Conservation (phyloP, 2,888 invertebrate genomes). For the Lepidochrysops patricia region DNA sequence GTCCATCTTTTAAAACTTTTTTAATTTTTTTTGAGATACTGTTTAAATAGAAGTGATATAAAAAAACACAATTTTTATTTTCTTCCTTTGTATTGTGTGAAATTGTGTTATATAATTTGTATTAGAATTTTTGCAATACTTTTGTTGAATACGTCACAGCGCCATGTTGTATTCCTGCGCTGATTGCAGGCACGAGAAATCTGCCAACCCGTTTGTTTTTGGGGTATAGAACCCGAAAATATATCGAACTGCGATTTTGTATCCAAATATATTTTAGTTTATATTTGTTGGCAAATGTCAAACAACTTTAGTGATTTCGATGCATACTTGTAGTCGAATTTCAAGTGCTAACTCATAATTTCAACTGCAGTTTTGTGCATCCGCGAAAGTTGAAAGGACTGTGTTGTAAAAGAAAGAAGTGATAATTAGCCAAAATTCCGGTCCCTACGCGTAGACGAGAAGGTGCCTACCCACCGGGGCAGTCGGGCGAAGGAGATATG, state of each 20-base stretch:
- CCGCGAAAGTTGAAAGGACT: slow-evolving; percentile 76
- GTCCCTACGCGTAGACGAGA: slow-evolving; percentile 88
- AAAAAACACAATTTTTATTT: slow-evolving; percentile 26
- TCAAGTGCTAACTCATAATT: slow-evolving; percentile 68
- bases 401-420: slow-evolving; percentile 73
- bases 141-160: slow-evolving; percentile 71
- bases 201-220: slow-evolving; percentile 74
- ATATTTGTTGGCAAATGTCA: slow-evolving; percentile 72
- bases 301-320: slow-evolving; percentile 64
- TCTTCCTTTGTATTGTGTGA: slow-evolving; percentile 15
- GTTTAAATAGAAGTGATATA: slow-evolving; percentile 38
- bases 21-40: slow-evolving; percentile 41
- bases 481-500: slow-evolving; percentile 78
- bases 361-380: slow-evolving; percentile 74
- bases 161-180: slow-evolving; percentile 76
- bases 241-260: slow-evolving; percentile 71
- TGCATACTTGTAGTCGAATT: slow-evolving; percentile 68
- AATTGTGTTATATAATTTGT: slow-evolving; percentile 34
- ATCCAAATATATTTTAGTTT: slow-evolving; percentile 70
- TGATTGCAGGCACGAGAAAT: slow-evolving; percentile 75
- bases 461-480: slow-evolving; percentile 84
- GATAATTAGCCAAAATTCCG: slow-evolving; percentile 85
- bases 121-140: slow-evolving; percentile 61
- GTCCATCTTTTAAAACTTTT: slow-evolving; percentile 60
- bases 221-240: slow-evolving; percentile 70